Evolutionary conservation across 2,888 invertebrate genomes (phyloP).

Genomic region (Disparrhopalites patrizii): DNA sequence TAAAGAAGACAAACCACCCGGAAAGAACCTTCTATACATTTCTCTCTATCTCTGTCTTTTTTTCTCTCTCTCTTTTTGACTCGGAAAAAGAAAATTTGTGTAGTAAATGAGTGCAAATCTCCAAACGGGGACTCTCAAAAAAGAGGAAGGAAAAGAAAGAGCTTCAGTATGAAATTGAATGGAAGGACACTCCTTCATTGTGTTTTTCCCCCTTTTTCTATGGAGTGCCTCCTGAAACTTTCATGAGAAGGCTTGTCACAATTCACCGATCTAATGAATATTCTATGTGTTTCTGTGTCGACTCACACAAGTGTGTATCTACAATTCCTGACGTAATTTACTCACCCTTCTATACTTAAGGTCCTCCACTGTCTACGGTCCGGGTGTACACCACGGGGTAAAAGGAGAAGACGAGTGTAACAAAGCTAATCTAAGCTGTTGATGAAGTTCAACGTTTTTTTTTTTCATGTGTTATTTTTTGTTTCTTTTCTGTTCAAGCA

Average conservation of each 20-base stretch:
- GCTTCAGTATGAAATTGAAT: slow-evolving; percentile 28
- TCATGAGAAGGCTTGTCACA: slow-evolving; percentile 28
- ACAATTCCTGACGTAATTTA: slow-evolving; percentile 24
- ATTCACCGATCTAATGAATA: slow-evolving; percentile 31
- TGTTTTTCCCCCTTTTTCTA: slow-evolving; percentile 29
- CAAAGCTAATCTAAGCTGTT: background rate
- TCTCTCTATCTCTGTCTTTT: background rate
- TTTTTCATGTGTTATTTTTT: background rate
- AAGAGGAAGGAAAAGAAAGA: too few relatives aligned
- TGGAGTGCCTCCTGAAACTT: slow-evolving; percentile 31
- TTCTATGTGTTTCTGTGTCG: slow-evolving; percentile 24
- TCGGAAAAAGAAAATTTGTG: slow-evolving; percentile 23
- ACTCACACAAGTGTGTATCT: background rate
- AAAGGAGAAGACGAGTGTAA: too few relatives aligned
- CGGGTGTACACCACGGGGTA: too few relatives aligned
- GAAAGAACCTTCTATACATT: background rate
- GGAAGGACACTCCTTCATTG: slow-evolving; percentile 28
- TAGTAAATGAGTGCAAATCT: slow-evolving; percentile 30
- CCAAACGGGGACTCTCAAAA: slow-evolving; percentile 22
- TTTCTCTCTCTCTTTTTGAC: background rate
- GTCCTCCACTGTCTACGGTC: too few relatives aligned
- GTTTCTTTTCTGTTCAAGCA: background rate
- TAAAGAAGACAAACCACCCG: background rate
- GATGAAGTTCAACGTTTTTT: slow-evolving; percentile 16
- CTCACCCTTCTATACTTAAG: too few relatives aligned